Evolutionary conservation across 2,797 vertebrate species (phyloP), one percentile per base, ranked within the genome.

Genomic region (Mus minutoides): DNA sequence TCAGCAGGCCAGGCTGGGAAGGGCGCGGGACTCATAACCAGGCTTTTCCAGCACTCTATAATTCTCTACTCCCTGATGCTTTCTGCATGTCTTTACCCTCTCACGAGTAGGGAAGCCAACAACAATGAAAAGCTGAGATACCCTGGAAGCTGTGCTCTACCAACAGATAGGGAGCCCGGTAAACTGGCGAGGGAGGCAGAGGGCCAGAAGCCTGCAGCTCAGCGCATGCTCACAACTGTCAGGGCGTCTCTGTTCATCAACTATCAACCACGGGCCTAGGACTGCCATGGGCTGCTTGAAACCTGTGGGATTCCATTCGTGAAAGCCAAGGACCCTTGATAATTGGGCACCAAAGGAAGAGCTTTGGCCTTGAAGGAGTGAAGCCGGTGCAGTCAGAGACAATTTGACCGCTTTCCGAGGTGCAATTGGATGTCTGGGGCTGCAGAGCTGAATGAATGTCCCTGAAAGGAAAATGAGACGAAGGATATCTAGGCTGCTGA

Each of bases 271-370:
- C 49, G 8, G 34, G 56, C 77, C 77, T 71, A 64, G 67, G n/a
- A 73, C 82, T 22, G 54, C 64, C 37, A 54, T n/a, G 2, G 64
- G 78, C 62, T 49, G 62, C 83, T 90, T 94, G 62, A 92, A 92
- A 85, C 67, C 89, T 49, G 37, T 26, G 0, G 4, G 75, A 54
- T 26, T 10, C 62, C 37, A 16, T 96, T 86, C 52, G 86, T 79
- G 92, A 90, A 73, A 79, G 43, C 43, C 82, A 88, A 95, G 78
- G 90, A 95, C 80, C 91, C 31, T 88, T 71, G 89, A 95, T 96
- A 95, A 96, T 92, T 89, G 90, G 62, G n/a, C 82, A 56, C 31
- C 83, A 80, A 91, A 92, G 64, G 89, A 85, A 95, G 92, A 95
- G 67, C 60, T 93, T 64, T 29, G 56, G 75, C 78, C 88, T 92